Evolutionary conservation across 53 echinoderm and acorn worm genomes (phyloP).

Genomic region (Glandiceps talaboti): DNA sequence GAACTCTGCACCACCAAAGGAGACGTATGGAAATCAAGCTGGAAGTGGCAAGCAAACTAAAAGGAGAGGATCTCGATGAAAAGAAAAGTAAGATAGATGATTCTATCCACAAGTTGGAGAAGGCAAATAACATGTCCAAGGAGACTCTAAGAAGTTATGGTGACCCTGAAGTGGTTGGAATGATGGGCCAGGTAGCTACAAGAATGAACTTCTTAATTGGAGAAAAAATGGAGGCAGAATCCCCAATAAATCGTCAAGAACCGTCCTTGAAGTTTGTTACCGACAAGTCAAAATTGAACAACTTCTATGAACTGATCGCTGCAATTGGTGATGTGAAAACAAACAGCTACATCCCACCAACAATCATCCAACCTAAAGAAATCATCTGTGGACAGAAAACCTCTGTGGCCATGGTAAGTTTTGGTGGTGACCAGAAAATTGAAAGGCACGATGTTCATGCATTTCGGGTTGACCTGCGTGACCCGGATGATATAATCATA

Average conservation of each 20-base stretch:
- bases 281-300: not conserved
- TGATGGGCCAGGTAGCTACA: not conserved
- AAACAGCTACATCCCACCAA: not conserved
- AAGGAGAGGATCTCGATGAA: not conserved
- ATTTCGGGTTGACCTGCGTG: not conserved
- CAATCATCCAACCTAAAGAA: not conserved
- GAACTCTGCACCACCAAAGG: not conserved
- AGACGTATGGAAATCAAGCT: not conserved
- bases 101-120: not conserved
- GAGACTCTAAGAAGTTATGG: not conserved
- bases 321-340: not conserved
- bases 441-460: not conserved
- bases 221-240: not conserved
- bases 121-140: not conserved
- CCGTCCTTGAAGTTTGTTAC: not conserved
- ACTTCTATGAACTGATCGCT: not conserved
- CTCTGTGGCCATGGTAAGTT: not conserved
- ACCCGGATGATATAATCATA: not conserved
- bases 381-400: not conserved
- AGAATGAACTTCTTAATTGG: not conserved
- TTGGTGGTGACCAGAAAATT: not conserved
- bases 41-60: not conserved
- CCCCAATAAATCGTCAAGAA: not conserved
- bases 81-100: not conserved
- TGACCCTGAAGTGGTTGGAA: not conserved